Evolutionary conservation across 2,888 invertebrate species (phyloP), one percentile per base, ranked within the genome.

Genomic region (Hirtodrosophila trivittata): DNA sequence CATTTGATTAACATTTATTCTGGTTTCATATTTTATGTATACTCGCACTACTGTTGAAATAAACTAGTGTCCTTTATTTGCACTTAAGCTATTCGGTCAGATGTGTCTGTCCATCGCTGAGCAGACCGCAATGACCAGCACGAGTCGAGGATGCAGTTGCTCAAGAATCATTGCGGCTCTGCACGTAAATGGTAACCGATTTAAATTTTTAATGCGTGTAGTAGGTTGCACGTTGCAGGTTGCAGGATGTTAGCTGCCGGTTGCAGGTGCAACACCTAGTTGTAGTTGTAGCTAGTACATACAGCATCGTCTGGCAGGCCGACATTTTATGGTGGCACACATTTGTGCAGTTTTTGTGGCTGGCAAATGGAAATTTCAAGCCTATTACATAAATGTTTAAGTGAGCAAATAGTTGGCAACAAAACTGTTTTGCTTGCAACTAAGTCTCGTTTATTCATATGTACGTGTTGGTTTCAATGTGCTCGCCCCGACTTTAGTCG

Each of bases 321-420:
- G 35, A 47, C 41, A 49, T 54, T 59, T 52, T 46, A 58, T 43
- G 56, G 56, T 64, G 67, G 75, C 64, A 50, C 52, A 68, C 54
- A 70, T 60, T 58, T 62, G 66, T 55, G 57, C 62, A 71, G 72
- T 63, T 66, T 68, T 63, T 83, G 80, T 18, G 80, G 80, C 67
- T 71, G 55, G 38, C 56, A 80, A 80, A 81, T 82, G 75, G 73
- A 80, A 77, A 77, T 77, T 80, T 70, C 72, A 75, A 77, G 80
- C 83, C 83, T 80, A 83, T 81, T 81, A 81, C 80, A 81, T 81
- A 75, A 81, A 83, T 80, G 80, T 80, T 83, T 80, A 83, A 83
- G 77, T 80, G 80, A 63, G 57, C 64, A 68, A 77, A 72, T 77
- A 77, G 75, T 68, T 80, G 75, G 64, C 66, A 64, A 42, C 66